These are phyloP conservation scores for Galemys pyrenaicus DNA, from an alignment of 2,113 vertebrate species.

Conservation along the genomic window DNA sequence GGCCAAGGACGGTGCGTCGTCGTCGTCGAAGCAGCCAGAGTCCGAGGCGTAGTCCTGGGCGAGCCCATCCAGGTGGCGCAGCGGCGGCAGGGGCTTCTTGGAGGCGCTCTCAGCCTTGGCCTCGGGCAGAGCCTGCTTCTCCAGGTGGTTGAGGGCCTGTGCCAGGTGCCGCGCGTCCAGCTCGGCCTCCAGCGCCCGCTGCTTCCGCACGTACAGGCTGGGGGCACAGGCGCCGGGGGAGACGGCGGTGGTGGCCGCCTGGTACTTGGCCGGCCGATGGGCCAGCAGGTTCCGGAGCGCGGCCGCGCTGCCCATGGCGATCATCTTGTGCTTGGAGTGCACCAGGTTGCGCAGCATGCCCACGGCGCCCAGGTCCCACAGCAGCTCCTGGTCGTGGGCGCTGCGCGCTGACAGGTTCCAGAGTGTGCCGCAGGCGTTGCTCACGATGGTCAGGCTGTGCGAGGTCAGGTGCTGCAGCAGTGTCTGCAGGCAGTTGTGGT, in stretches of 20 bases:
- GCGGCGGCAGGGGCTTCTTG: conserved; percentile 87
- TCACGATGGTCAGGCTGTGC: conserved; percentile 98
- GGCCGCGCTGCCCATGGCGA: conserved; percentile 98
- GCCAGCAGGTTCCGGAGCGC: conserved; percentile 96
- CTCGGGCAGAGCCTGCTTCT: conserved; percentile 92
- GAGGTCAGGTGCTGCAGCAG: conserved; percentile 97
- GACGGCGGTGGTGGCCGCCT: conserved; percentile 89
- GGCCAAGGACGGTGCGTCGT: conserved; percentile 93
- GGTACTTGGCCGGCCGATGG: conserved; percentile 95
- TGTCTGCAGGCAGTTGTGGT: conserved; percentile 97
- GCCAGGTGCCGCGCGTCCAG: conserved; percentile 94
- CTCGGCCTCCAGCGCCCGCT: conserved; percentile 96
- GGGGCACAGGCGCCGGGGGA: conserved; percentile 96
- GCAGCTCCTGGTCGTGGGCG: conserved; percentile 95
- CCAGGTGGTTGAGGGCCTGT: conserved; percentile 94
- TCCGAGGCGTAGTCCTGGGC: conserved; percentile 97
- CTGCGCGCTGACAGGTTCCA: conserved; percentile 98
- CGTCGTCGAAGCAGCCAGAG: conserved; percentile 97
- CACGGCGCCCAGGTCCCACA: conserved; percentile 97
- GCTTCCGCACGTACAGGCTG: conserved; percentile 96
- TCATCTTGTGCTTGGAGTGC: conserved; percentile 99
- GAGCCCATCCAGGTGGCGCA: conserved; percentile 93
- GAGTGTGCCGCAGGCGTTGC: conserved; percentile 98
- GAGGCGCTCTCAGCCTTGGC: conserved; percentile 86
- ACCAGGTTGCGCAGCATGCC: conserved; percentile 99